Evolutionary conservation across 2,113 vertebrate species (phyloP).

Genomic region (Chaenogobius annularis): DNA sequence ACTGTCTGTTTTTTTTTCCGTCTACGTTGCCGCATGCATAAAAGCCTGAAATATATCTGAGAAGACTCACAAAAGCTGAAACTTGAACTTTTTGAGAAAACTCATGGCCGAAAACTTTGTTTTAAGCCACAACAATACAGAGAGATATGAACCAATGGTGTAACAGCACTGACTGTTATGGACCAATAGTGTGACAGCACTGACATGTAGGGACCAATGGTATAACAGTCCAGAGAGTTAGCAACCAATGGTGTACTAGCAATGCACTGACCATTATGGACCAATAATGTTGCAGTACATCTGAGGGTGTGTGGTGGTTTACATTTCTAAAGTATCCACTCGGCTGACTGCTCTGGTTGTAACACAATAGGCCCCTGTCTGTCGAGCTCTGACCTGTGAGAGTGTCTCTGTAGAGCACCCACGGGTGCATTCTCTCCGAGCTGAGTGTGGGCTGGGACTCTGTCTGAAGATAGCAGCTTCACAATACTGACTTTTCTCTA

Average conservation of each 20-base stretch:
- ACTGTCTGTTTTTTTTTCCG: too few relatives aligned
- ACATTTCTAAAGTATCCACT: not conserved
- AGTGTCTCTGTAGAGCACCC: conserved; percentile 46
- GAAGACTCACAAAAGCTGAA: too few relatives aligned
- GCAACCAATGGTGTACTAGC: too few relatives aligned
- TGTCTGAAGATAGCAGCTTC: not conserved
- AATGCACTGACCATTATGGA: not conserved
- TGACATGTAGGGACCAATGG: too few relatives aligned
- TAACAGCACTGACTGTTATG: not conserved
- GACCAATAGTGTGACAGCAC: too few relatives aligned
- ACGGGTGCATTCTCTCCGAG: conserved; percentile 59
- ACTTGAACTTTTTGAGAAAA: too few relatives aligned
- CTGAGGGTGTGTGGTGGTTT: not conserved
- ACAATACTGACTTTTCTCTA: not conserved
- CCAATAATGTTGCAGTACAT: not conserved
- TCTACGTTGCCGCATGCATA: too few relatives aligned
- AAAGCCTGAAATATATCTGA: too few relatives aligned
- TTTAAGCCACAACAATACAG: too few relatives aligned
- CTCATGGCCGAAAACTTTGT: too few relatives aligned
- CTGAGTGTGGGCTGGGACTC: conserved; percentile 43
- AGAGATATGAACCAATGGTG: not conserved
- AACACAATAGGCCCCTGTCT: conserved; percentile 55
- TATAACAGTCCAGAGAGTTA: too few relatives aligned
- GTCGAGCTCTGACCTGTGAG: conserved; percentile 3
- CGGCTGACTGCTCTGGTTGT: not conserved